These are phyloP conservation scores for Formica exsecta DNA, from an alignment of 1,140 invertebrate genomes.

Conservation along the genomic window DNA sequence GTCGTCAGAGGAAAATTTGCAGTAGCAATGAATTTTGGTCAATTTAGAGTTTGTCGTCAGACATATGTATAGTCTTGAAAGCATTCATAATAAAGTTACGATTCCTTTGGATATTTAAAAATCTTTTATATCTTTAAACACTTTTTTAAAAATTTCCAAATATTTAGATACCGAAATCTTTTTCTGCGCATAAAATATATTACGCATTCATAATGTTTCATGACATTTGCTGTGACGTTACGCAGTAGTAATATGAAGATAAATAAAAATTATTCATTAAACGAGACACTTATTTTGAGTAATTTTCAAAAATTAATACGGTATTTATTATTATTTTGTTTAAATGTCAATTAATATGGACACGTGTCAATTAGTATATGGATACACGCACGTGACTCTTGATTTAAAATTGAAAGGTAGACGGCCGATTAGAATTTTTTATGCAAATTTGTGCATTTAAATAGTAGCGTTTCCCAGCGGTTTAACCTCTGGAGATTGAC, in stretches of 20 bases:
- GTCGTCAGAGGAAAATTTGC: conserved; percentile 23
- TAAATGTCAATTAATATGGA: not conserved
- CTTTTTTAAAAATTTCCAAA: not conserved
- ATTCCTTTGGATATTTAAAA: not conserved
- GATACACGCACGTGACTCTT: not conserved
- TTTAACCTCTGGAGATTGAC: conserved; percentile 31
- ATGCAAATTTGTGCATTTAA: not conserved
- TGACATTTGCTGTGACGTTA: not conserved
- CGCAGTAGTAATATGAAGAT: not conserved
- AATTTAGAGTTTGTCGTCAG: not conserved
- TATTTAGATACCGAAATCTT: not conserved
- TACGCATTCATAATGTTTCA: not conserved
- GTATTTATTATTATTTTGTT: not conserved
- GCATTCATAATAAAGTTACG: not conserved
- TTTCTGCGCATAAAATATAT: not conserved
- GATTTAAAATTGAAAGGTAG: not conserved
- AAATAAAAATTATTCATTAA: not conserved
- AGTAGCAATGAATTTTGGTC: not conserved
- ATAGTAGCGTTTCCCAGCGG: not conserved
- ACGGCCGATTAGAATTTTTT: not conserved
- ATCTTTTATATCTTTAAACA: not conserved
- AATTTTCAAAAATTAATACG: not conserved
- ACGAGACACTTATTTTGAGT: not conserved
- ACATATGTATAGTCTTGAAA: not conserved
- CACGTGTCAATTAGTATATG: no score